phyloP scores from a whole-genome alignment of 2,888 invertebrate genomes.

The Acleris sparsana region DNA sequence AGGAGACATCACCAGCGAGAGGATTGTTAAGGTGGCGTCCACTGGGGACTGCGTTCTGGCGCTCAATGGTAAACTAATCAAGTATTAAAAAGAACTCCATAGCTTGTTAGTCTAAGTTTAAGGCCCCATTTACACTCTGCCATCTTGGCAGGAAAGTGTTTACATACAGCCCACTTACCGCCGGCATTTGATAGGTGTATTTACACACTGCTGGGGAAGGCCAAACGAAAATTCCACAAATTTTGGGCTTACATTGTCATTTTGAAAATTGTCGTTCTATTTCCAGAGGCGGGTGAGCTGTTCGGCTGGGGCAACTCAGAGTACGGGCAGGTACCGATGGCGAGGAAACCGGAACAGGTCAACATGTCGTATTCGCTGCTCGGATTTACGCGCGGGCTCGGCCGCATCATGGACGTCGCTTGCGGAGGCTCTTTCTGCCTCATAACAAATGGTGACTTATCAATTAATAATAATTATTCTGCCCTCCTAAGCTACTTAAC shows the following conservation, averaged over 20 bases:
- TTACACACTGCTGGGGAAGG: too few species aligned
- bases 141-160: too few species aligned
- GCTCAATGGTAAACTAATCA: slow-evolving; percentile 86
- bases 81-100: background rate
- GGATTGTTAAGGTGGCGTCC: slow-evolving; percentile 90
- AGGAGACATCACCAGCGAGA: slow-evolving; percentile 93
- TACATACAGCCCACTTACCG: too few species aligned
- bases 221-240: too few species aligned
- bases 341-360: slow-evolving; percentile 86
- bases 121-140: too few species aligned
- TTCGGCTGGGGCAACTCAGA: slow-evolving; percentile 99
- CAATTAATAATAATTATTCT: too few species aligned
- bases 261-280: background rate
- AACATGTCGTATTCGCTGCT: slow-evolving; percentile 86
- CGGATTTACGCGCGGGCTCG: slow-evolving; percentile 85
- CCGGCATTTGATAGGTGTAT: too few species aligned
- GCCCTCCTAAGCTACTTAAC: too few species aligned
- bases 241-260: too few species aligned
- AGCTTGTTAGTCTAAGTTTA: too few species aligned
- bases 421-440: slow-evolving; percentile 94
- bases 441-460: slow-evolving; percentile 87
- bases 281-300: slow-evolving; percentile 91
- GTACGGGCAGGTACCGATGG: slow-evolving; percentile 90
- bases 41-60: slow-evolving; percentile 95
- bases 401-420: slow-evolving; percentile 91